Base-by-base conservation (phyloP, 1,140 invertebrate species). In the Hesperophylax magnus region DNA sequence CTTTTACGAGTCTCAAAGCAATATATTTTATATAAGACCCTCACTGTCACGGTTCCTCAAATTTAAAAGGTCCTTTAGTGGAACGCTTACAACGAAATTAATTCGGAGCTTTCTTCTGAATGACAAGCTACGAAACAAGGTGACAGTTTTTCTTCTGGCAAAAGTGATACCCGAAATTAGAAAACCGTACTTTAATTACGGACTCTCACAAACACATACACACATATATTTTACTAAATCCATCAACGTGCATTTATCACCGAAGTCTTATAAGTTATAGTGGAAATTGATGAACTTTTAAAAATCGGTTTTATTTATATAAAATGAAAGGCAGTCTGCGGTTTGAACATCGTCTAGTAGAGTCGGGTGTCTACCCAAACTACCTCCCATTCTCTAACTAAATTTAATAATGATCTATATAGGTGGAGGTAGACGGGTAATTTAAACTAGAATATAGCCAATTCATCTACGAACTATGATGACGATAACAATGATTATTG, bases 71-170 rank as follows among this genome's bases (percentile, higher is more conserved):
- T 71, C 31, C 34, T 52, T 71, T 71, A 71, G 47, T 71, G 31
- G 47, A 71, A 71, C 39, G 67, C n/a, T 71, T 47, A 71, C 67
- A 22, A 71, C 31, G 24, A 71, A 71, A 71, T 71, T 71, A 71
- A 71, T 71, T 52, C 39, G 15, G 9, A 39, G 39, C 39, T 71
- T 22, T n/a, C 67, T 47, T 20, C 67, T 18, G 31, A 18, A 18
- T 39, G 67, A 47, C 67, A 71, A 71, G 20, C 39, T 53, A 71
- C 67, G 34, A 47, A 39, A 31, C 63, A 34, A 47, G 9, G 39
- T 47, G 39, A 47, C 39, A 47, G 39, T 67, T 67, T 67, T 67
- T 67, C 63, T 27, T 67, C 17, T 31, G 22, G 63, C 9, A 34
- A 67, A 34, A 67, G 63, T 67, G 63, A 65, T 65, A 31, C 5